Evolutionary conservation across 2,888 invertebrate genomes (phyloP), one percentile per base, ranked within the genome.

Genomic region (Liodrosophila aerea): DNA sequence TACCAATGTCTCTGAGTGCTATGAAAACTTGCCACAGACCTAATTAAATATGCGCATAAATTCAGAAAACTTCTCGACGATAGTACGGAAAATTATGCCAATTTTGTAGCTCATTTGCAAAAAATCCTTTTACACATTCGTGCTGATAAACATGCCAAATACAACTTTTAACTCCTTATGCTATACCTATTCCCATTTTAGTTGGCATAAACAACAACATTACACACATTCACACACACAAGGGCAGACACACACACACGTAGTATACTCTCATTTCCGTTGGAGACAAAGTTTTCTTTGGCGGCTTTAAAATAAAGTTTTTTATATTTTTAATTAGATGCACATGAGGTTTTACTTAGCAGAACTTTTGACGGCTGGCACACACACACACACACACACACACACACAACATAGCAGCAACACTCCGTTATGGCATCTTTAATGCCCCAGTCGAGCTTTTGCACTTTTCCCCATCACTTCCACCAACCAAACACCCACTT

Each of bases 311-410:
- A 78, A 69, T 81, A 78, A 78, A 78, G 66, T 78, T 81, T 85
- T 80, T 81, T 85, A 81, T 81, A 84, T 81, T 83, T 85, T 81
- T 81, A 81, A 81, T 81, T 82, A 81, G 85, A 78, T 82, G 85
- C 81, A 85, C 83, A 81, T 81, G 80, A 78, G 85, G 72, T 85
- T 78, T 78, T 75, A 82, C 77, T 85, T 82, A 72, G 41, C 75
- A 75, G 66, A 73, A 76, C 62, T 76, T 78, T 71, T 78, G 83
- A 78, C 73, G 73, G 57, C 80, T 64, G 39, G 12, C 58, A 49
- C 43, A 64, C 39, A 61, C 54, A 58, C n/a, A 29, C 34, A 40
- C 39, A 13, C 33, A 44, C 39, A 45, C 16, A 40, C 43, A 29
- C 44, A 49, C 22, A 22, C 29, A 45, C 50, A n/a, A n/a, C n/a